Percentiles rank a stretch among this genome's conserved stretches.
Conservation (phyloP, 2,888 invertebrate species). For the Rhamnusium bicolor region DNA sequence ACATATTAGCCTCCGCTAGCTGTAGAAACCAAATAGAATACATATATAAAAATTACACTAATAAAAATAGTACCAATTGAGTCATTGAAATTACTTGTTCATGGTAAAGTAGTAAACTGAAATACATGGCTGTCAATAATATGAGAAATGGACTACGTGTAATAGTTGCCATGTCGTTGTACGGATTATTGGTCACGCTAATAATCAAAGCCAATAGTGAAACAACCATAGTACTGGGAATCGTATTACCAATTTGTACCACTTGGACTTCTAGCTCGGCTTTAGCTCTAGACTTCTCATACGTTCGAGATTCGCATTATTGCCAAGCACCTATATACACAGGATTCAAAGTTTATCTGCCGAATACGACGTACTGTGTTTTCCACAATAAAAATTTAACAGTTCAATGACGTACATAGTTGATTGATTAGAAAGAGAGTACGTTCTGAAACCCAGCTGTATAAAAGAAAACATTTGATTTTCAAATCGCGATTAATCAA, state of each 20-base stretch:
- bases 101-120: conserved; percentile 33
- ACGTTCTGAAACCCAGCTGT: too few species aligned
- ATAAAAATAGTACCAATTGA: conserved; percentile 12
- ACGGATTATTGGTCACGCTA: conserved; percentile 54
- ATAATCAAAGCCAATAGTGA: conserved; percentile 52
- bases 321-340: neutral
- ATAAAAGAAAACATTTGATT: too few species aligned
- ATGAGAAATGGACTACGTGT: conserved; percentile 47
- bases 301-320: neutral
- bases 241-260: conserved; percentile 52
- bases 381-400: too few species aligned
- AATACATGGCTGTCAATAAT: conserved; percentile 39
- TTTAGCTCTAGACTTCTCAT: neutral
- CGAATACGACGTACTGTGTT: too few species aligned
- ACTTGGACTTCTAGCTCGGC: conserved; percentile 33
- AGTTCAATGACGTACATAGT: too few species aligned
- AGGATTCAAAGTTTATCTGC: neutral
- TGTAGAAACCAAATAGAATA: neutral
- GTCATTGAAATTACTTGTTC: conserved; percentile 27
- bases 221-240: conserved; percentile 45
- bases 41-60: neutral
- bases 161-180: conserved; percentile 40
- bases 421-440: too few species aligned
- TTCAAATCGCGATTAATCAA: too few species aligned
- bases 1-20: too few species aligned